phyloP scores from a whole-genome alignment of 1,140 invertebrate genomes.

The Dryas iulia region DNA sequence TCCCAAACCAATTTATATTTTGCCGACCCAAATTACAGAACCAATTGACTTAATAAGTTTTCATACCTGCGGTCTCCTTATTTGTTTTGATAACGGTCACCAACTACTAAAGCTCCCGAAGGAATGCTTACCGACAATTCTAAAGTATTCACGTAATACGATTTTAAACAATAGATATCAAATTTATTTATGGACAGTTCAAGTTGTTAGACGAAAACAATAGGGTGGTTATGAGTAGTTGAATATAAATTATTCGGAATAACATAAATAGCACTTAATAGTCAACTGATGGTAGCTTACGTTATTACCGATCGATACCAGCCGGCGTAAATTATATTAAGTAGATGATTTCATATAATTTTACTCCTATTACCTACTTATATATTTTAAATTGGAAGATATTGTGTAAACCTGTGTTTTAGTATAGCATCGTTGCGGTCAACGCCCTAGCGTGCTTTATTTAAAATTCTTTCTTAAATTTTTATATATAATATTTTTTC shows the following conservation, averaged over 20 bases:
- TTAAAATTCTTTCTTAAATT: no score
- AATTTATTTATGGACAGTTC: slow-evolving; percentile 7
- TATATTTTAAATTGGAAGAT: neutral
- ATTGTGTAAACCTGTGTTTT: neutral
- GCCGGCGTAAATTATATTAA: neutral
- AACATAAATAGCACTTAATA: neutral
- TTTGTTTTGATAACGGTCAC: slow-evolving; percentile 4
- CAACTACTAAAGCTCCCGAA: neutral
- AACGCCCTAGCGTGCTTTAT: neutral
- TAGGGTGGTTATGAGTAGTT: slow-evolving; percentile 12
- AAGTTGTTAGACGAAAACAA: slow-evolving; percentile 26
- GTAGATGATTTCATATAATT: neutral
- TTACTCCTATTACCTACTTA: neutral
- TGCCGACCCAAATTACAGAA: slow-evolving; percentile 6
- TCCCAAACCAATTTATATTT: neutral
- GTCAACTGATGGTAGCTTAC: neutral
- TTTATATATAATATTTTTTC: no score
- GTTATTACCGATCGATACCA: neutral
- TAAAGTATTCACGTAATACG: neutral
- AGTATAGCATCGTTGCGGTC: neutral
- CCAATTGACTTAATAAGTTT: neutral
- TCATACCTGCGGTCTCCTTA: neutral
- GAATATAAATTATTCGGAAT: slow-evolving; percentile 20
- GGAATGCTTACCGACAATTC: neutral
- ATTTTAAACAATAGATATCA: slow-evolving; percentile 13